A percentile compares a stretch with the other conserved stretches of the same genome.
Conservation (phyloP, 1,140 invertebrate species). For the Diuraphis noxia region DNA sequence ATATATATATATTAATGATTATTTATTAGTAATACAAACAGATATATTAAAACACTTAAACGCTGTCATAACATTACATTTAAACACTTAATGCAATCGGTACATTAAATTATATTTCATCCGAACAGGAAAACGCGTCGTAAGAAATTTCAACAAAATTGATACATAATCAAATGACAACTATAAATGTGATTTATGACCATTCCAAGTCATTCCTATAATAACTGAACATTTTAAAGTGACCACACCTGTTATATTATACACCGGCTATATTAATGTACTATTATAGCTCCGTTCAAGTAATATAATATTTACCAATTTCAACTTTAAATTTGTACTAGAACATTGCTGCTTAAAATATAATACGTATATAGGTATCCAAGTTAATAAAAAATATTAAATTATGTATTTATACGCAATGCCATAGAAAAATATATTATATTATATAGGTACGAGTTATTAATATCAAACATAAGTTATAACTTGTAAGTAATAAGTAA, state of each 20-base stretch:
- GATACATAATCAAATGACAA: slow-evolving; percentile 2
- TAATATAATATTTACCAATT: background rate
- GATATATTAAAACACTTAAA: background rate
- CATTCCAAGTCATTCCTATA: background rate
- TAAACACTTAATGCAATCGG: background rate
- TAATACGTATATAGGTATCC: background rate
- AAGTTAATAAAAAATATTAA: background rate
- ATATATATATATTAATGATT: too few species aligned
- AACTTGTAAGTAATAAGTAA: background rate
- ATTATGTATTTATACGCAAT: background rate
- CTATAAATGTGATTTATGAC: background rate
- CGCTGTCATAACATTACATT: background rate
- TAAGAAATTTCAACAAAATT: background rate
- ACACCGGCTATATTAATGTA: background rate
- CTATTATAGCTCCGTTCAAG: background rate
- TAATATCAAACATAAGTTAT: background rate
- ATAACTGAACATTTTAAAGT: background rate
- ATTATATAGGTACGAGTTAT: background rate
- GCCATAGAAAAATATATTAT: background rate
- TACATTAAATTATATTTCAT: background rate
- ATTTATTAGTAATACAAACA: background rate
- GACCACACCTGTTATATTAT: background rate
- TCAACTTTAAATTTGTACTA: background rate
- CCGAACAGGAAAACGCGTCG: background rate
- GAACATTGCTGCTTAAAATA: background rate